A percentile compares a stretch with the other conserved stretches of the same genome.
phyloP scores from a whole-genome alignment of 2,888 invertebrate species.

The Philonicus albiceps region DNA sequence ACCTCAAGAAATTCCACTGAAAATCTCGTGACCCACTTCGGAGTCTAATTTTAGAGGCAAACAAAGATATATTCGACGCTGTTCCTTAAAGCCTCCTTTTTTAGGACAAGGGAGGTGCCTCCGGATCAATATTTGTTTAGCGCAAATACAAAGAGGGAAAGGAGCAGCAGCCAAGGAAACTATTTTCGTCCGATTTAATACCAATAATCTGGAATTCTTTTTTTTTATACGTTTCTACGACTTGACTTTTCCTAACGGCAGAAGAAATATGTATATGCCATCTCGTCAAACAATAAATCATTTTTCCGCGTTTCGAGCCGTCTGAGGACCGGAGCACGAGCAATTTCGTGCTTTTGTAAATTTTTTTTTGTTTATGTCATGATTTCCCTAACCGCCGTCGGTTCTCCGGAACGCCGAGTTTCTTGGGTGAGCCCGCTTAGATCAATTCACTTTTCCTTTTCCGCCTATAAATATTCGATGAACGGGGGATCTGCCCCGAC shows the following conservation, averaged over 20 bases:
- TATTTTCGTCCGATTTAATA: not conserved
- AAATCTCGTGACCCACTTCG: slow-evolving; percentile 8
- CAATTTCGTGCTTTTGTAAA: slow-evolving; percentile 17
- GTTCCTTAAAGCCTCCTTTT: not conserved
- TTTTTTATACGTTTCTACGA: not conserved
- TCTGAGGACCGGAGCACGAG: not conserved
- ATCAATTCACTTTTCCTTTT: not conserved
- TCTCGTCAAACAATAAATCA: slow-evolving; percentile 22
- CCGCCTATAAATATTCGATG: slow-evolving; percentile 22
- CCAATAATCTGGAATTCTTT: not conserved
- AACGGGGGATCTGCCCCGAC: not conserved
- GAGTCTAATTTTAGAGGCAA: not conserved
- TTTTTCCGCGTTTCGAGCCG: not conserved
- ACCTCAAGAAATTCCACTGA: not conserved
- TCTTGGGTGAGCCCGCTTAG: not conserved
- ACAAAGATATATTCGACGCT: not conserved
- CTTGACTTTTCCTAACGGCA: not conserved
- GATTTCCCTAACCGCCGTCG: not conserved
- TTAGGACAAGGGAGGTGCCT: not conserved
- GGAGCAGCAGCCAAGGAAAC: not conserved
- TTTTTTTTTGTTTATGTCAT: slow-evolving; percentile 26
- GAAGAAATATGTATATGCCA: not conserved
- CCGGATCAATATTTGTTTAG: not conserved
- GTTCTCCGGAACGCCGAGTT: not conserved
- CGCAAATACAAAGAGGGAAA: not conserved